A percentile compares a stretch with the other conserved stretches of the same genome.
phyloP scores from a whole-genome alignment of 2,113 vertebrate genomes.

The Mastomys coucha region DNA sequence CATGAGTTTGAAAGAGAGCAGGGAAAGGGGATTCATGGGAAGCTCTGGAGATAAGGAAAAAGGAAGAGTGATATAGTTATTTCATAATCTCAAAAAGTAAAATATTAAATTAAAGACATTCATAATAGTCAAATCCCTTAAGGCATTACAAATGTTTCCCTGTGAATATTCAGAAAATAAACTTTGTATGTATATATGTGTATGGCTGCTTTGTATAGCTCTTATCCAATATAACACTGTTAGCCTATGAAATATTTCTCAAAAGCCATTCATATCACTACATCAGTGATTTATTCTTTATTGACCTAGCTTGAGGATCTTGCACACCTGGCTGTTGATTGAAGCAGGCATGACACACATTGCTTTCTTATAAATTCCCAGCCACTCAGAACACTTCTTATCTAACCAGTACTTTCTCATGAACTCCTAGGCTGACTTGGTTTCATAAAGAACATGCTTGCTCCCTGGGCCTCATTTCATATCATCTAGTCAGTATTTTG shows the following conservation, averaged over 20 bases:
- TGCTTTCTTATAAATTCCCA: background rate
- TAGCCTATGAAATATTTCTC: conserved; percentile 40
- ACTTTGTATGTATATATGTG: background rate
- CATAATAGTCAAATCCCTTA: background rate
- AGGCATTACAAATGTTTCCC: conserved; percentile 12
- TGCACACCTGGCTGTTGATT: background rate
- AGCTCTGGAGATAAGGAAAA: background rate
- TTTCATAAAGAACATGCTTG: background rate
- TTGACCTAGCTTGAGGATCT: background rate
- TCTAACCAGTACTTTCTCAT: background rate
- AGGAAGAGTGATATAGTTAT: no score
- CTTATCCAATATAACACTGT: background rate
- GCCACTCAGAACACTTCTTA: background rate
- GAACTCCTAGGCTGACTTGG: background rate
- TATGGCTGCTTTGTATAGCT: background rate
- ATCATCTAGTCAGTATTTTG: conserved; percentile 1
- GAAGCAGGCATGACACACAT: background rate
- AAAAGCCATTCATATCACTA: background rate
- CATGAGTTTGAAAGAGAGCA: background rate
- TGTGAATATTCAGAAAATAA: conserved; percentile 40
- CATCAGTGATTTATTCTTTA: background rate
- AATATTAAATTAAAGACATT: background rate
- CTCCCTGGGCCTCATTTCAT: background rate
- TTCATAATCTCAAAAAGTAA: background rate
- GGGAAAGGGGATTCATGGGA: background rate